Conservation (phyloP, 2,888 invertebrate species). For the Epirrita christyi region DNA sequence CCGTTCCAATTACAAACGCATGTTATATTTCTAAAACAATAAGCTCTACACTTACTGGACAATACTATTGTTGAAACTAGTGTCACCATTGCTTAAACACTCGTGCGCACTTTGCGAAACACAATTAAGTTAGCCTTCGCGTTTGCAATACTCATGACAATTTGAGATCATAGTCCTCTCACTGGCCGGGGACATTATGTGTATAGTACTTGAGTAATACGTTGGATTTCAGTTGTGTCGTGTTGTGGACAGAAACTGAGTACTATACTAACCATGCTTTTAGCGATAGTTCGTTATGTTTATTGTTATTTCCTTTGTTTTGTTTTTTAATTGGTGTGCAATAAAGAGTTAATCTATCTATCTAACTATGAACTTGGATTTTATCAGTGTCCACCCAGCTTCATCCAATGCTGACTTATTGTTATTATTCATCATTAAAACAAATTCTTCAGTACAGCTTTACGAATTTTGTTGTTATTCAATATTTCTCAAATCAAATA, state of each 20-base stretch:
- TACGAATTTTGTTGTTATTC: not conserved
- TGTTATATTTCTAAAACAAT: slow-evolving; percentile 31
- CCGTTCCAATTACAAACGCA: slow-evolving; percentile 22
- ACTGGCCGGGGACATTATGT: slow-evolving; percentile 48
- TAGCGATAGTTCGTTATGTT: too few relatives aligned
- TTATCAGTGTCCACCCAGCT: too few relatives aligned
- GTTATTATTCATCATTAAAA: too few relatives aligned
- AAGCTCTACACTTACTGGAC: slow-evolving; percentile 31
- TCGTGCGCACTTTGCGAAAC: slow-evolving; percentile 75
- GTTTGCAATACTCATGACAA: slow-evolving; percentile 66
- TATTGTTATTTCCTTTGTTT: too few relatives aligned
- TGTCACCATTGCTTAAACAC: slow-evolving; percentile 66
- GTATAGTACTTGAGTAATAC: slow-evolving; percentile 3
- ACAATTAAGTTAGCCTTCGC: slow-evolving; percentile 59
- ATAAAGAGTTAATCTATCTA: too few relatives aligned
- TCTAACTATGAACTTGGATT: too few relatives aligned
- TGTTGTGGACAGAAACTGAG: too few relatives aligned
- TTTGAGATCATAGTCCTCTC: slow-evolving; percentile 71
- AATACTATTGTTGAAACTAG: slow-evolving; percentile 55
- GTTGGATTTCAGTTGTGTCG: not conserved
- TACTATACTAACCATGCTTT: too few relatives aligned
- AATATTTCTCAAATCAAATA: not conserved
- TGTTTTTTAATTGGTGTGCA: too few relatives aligned
- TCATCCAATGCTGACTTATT: too few relatives aligned
- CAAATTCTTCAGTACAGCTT: not conserved